phyloP scores from a whole-genome alignment of 2,888 invertebrate species.

The Archips xylosteana region DNA sequence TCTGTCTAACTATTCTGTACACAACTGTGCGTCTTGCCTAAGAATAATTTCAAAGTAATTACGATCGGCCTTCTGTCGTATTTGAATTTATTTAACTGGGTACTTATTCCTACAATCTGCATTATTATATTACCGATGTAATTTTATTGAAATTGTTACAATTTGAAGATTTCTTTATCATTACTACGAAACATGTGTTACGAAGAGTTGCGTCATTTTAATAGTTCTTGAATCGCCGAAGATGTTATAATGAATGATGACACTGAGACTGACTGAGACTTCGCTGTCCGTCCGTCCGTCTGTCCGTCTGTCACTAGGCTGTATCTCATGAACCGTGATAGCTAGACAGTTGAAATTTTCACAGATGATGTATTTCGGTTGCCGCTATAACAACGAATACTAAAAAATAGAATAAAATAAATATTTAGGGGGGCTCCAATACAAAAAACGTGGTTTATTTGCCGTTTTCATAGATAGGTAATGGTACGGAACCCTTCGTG shows the following conservation, averaged over 20 bases:
- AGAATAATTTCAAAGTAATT: slow-evolving; percentile 75
- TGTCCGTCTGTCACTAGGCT: too few relatives aligned
- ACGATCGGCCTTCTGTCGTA: slow-evolving; percentile 65
- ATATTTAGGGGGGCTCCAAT: too few relatives aligned
- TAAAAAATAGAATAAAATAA: too few relatives aligned
- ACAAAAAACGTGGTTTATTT: too few relatives aligned
- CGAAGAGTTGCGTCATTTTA: neutral
- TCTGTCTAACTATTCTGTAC: neutral
- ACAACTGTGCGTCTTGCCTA: slow-evolving; percentile 61
- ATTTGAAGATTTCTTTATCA: slow-evolving; percentile 30
- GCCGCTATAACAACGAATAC: too few relatives aligned
- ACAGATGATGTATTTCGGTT: too few relatives aligned
- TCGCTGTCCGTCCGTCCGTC: too few relatives aligned
- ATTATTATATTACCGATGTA: slow-evolving; percentile 31
- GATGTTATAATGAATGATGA: neutral
- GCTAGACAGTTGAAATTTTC: too few relatives aligned
- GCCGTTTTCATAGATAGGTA: too few relatives aligned
- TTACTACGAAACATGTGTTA: slow-evolving; percentile 5
- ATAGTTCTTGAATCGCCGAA: neutral
- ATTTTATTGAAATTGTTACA: slow-evolving; percentile 36
- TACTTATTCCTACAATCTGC: slow-evolving; percentile 56
- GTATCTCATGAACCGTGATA: too few relatives aligned
- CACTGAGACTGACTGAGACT: too few relatives aligned
- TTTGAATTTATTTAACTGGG: slow-evolving; percentile 60
- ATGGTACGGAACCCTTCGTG: too few relatives aligned